Evolutionary conservation across 2,888 invertebrate species (phyloP), one percentile per base, ranked within the genome.

Genomic region (Rambutsinella grinnellia): DNA sequence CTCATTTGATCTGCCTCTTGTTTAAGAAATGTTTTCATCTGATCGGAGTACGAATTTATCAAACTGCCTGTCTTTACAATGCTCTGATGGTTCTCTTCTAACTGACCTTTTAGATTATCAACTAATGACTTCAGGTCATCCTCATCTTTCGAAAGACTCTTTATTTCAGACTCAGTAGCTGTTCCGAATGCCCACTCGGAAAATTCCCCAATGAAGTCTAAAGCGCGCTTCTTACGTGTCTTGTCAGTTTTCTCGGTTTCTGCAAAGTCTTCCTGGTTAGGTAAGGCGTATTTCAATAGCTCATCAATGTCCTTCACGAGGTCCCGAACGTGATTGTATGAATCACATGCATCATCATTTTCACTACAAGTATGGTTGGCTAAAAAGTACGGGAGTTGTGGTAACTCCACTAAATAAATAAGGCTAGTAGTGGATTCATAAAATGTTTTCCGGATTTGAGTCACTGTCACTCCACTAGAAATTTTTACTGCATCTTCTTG

Each of bases 401-500:
- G 67, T 0, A 67, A 26, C 2, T 67, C 57, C 5, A 67, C 44
- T 3, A 26, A 47, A 17, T 67, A 67, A 1, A 67, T 1, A 13
- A 67, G 17, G 26, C 57, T 67, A 2, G 57, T 27, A 23, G 27
- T 27, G 3, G 26, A 10, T 19, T 67, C 67, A 21, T 67, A 57
- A n/a, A 67, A 67, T 1, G 47, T 13, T 26, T 47, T 44, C n/a
- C 6, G 10, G 1, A 67, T 10, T 57, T 67, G 1, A 15, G 17
- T 36, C 6, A 67, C 19, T 15, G 46, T 19, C 19, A 67, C 17
- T 26, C 67, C 67, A 3, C 46, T 47, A 2, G 57, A 57, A 3
- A 67, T 21, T 21, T 49, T 56, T 1, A 57, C 57, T 8, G 28
- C 5, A 13, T 13, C 13, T 36, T 36, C 36, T n/a, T n/a, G n/a